Evolutionary conservation across 2,888 invertebrate species (phyloP), one percentile per base, ranked within the genome.

Genomic region (Lasioglossum morio): DNA sequence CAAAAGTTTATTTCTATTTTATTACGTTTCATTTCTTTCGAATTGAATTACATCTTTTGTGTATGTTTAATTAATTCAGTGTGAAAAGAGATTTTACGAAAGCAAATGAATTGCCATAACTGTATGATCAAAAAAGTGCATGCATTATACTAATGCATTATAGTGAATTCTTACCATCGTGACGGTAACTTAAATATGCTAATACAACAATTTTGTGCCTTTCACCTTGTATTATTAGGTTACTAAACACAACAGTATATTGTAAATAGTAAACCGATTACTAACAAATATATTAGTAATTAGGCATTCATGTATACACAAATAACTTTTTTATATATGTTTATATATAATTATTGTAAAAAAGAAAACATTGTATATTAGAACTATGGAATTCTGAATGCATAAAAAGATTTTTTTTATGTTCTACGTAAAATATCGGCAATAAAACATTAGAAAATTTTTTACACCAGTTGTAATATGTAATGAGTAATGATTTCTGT

Each of bases 201-300:
- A 40, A 48, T 27, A 63, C 27, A 27, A 27, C 7, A 63, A 70
- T 23, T 57, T 75, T 79, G 70, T 60, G 27, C 10, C 5, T 77
- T 75, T 57, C 66, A 60, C 30, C 73, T 53, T 74, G n/a, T 77
- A 76, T 77, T 81, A 30, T 66, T 82, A 69, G 10, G 3, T 16
- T 19, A 77, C 37, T 23, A 37, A 70, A 70, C 40, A 60, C 69
- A 27, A 60, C 69, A 27, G 30, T 34, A 53, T 80, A 86, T 79
- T 88, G 84, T 88, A 88, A 79, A 88, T 86, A 88, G n/a, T 4
- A 57, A 74, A 73, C 69, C 78, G 73, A 37, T 77, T 72, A 74
- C 72, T 81, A 87, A 72, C 78, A 82, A 79, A 77, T 79, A 78
- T 72, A 77, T 76, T 83, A 34, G 57, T 81, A 82, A 27, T 76